phyloP scores from a whole-genome alignment of 2,797 vertebrate species.

The Loriculus beryllinus region DNA sequence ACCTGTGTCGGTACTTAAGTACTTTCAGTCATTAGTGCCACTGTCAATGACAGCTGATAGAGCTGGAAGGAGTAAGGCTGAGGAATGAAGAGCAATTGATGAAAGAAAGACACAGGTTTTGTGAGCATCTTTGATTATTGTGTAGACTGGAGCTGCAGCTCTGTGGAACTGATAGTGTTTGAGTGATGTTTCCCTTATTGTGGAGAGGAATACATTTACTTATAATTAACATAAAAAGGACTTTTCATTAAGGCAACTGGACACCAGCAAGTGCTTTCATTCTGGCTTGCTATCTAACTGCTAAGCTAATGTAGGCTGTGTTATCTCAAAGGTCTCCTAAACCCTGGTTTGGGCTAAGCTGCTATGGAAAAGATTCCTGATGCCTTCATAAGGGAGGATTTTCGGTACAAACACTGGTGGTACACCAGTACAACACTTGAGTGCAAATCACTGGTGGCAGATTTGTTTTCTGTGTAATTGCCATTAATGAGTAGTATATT shows the following conservation, averaged over 20 bases:
- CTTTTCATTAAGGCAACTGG: background rate
- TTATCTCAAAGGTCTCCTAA: background rate
- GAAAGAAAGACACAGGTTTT: background rate
- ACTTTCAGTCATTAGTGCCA: slow-evolving; percentile 24
- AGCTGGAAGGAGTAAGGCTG: slow-evolving; percentile 8
- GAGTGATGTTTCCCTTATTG: background rate
- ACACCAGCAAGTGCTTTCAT: background rate
- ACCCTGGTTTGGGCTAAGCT: background rate
- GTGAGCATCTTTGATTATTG: background rate
- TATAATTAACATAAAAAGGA: background rate
- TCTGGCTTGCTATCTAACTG: background rate
- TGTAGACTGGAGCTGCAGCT: background rate
- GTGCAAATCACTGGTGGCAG: background rate
- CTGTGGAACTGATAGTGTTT: background rate
- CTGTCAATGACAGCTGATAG: background rate
- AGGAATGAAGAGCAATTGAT: background rate
- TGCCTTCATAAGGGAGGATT: background rate
- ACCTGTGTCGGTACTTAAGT: background rate
- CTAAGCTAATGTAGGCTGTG: background rate
- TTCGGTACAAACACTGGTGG: background rate
- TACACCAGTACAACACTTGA: background rate
- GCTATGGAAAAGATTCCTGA: background rate
- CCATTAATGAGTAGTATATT: background rate
- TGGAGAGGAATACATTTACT: background rate
- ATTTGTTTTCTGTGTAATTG: background rate